Evolutionary conservation across 2,888 invertebrate genomes (phyloP), one percentile per base, ranked within the genome.

Genomic region (Parnassius orleans): DNA sequence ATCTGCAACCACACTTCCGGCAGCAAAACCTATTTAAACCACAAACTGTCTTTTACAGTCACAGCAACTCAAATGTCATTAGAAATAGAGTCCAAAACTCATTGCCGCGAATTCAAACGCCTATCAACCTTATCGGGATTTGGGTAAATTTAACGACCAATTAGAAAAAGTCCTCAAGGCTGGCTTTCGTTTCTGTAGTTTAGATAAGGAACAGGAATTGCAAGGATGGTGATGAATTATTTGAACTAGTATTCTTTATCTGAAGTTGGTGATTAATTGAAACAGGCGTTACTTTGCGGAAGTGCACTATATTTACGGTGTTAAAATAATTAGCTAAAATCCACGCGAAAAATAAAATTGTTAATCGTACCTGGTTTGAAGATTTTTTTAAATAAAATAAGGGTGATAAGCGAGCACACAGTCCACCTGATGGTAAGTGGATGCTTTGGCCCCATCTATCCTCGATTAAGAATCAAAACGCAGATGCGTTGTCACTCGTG

Each of bases 121-220:
- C 48, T 14, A 48, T 14, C 9, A 14, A 14, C 14, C 48, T 48
- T 48, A 48, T 48, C 48, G 9, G 14, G 15, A 48, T 9, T 48
- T n/a, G 54, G 24, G 43, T 19, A 60, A 50, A 50, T n/a, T 50
- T 53, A 46, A 52, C 46, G n/a, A 52, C 10, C 58, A 52, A 59
- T 59, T 59, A 59, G 52, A 52, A 58, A 24, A 5, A 33, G 43
- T 10, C 14, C 48, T 48, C 48, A 54, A 41, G 60, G 43, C 41
- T 53, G 41, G 12, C n/a, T 15, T 54, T 43, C 3, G 12, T 15
- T 53, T 14, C 2, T 14, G 33, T 10, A 11, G 53, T 42, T 60
- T 7, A 47, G 54, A 60, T 60, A 60, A 60, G 10, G 9, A 9
- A 9, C 42, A 50, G 54, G 54, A 54, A 60, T n/a, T n/a, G 14